Evolutionary conservation across 2,113 vertebrate genomes (phyloP).

Genomic region (Halichoerus grypus): DNA sequence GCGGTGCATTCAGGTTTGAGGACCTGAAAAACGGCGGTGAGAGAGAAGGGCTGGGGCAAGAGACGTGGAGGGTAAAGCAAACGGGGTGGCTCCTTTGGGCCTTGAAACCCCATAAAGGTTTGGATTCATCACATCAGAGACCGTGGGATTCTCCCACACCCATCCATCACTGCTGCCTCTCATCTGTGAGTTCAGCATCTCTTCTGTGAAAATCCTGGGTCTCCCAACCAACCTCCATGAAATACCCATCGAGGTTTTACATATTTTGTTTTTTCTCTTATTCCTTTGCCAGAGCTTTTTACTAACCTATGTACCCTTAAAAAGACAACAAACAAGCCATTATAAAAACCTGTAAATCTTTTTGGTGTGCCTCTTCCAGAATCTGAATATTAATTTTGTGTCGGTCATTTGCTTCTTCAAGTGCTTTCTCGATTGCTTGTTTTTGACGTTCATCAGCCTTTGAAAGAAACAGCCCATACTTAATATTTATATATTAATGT

Average conservation of each 20-base stretch:
- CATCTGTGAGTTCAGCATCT: background rate
- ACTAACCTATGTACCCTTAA: background rate
- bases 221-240: background rate
- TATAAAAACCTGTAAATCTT: slow-evolving; percentile 79
- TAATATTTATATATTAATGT: background rate
- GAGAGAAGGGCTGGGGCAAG: background rate
- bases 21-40: background rate
- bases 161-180: background rate
- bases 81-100: background rate
- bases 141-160: background rate
- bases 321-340: slow-evolving; percentile 4
- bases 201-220: background rate
- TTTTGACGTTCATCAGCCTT: slow-evolving; percentile 82
- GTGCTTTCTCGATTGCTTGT: slow-evolving; percentile 84
- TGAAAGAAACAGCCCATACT: slow-evolving; percentile 58
- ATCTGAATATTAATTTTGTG: slow-evolving; percentile 73
- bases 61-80: background rate
- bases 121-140: background rate
- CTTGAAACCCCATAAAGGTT: background rate
- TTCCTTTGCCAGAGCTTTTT: background rate
- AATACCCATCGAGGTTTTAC: background rate
- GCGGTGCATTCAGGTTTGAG: background rate
- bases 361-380: slow-evolving; percentile 77
- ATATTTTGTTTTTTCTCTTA: background rate
- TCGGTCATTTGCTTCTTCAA: slow-evolving; percentile 69